Evolutionary conservation across 2,113 vertebrate genomes (phyloP).

Genomic region (Tauraco erythrolophus): DNA sequence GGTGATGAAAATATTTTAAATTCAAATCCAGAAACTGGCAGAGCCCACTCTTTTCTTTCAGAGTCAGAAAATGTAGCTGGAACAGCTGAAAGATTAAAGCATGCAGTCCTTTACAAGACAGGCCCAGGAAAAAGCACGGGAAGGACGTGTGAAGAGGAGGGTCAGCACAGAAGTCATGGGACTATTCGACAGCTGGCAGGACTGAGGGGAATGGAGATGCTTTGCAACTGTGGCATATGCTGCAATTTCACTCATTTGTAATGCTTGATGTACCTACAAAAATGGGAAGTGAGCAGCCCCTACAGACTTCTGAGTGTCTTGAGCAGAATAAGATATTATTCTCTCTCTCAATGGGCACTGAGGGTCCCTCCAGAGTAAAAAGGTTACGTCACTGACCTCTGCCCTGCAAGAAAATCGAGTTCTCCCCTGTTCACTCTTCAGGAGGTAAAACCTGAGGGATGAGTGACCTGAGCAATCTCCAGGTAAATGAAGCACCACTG

Average conservation of each 20-base stretch:
- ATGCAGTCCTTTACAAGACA: accelerated
- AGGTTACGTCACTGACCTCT: background rate
- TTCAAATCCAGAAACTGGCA: background rate
- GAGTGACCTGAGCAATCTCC: background rate
- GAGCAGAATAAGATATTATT: background rate
- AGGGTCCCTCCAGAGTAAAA: background rate
- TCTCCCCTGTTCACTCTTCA: background rate
- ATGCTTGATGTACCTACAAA: background rate
- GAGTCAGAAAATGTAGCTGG: background rate
- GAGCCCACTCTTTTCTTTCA: background rate
- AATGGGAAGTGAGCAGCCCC: background rate
- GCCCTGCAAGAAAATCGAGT: background rate
- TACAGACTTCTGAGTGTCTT: background rate
- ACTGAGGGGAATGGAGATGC: background rate
- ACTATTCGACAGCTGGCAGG: background rate
- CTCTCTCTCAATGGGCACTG: background rate
- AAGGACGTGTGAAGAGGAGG: background rate
- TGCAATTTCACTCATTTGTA: background rate
- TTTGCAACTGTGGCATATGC: background rate
- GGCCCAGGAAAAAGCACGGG: background rate
- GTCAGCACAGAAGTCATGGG: background rate
- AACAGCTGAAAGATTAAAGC: background rate
- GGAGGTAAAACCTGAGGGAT: background rate
- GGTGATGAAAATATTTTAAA: background rate
- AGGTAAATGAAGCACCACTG: background rate